Percentiles rank a stretch among this genome's conserved stretches.
phyloP scores from a whole-genome alignment of 2,797 vertebrate genomes.

The Oceanodroma leucorhoa region DNA sequence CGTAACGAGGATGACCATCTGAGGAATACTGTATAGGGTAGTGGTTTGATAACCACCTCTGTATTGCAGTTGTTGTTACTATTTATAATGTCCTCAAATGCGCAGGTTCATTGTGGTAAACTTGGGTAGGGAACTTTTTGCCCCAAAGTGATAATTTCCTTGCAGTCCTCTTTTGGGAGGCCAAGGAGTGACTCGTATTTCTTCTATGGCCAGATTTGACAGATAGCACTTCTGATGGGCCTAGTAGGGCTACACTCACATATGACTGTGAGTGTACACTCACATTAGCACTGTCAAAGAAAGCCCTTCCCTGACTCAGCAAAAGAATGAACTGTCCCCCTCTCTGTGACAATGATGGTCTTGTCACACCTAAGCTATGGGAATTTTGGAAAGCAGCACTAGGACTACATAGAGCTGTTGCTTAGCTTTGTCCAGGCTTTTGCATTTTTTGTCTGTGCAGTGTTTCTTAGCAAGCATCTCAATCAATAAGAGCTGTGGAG shows the following conservation, averaged over 20 bases:
- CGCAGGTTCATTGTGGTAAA: not conserved
- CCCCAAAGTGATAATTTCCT: not conserved
- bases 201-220: not conserved
- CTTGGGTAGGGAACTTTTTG: not conserved
- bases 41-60: not conserved
- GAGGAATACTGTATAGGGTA: not conserved
- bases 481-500: not conserved
- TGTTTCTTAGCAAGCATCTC: not conserved
- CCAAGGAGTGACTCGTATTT: not conserved
- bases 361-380: not conserved
- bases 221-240: not conserved
- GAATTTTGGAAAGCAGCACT: not conserved
- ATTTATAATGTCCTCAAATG: not conserved
- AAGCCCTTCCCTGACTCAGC: not conserved
- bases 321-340: not conserved
- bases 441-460: not conserved
- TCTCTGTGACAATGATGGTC: not conserved
- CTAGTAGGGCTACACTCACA: not conserved
- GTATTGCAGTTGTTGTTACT: not conserved
- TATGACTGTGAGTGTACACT: no score
- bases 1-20: not conserved
- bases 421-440: not conserved
- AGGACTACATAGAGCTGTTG: not conserved
- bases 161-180: not conserved
- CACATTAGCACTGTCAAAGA: not conserved